These are phyloP conservation scores for Cyclophora albipunctata DNA, from an alignment of 2,888 invertebrate species.

Conservation along the genomic window DNA sequence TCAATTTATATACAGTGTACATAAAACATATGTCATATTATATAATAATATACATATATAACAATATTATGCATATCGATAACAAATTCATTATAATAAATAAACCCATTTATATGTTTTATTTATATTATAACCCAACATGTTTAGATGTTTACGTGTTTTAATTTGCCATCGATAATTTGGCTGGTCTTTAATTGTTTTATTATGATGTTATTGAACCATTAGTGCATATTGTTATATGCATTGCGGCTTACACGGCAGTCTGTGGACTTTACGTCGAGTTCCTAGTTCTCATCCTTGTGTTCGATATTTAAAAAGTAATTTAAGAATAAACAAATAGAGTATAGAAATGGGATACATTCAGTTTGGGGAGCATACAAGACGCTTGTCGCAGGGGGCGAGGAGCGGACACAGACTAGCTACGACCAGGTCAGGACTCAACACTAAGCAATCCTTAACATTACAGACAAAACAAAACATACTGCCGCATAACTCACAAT, in stretches of 20 bases:
- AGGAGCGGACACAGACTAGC: conserved; percentile 15
- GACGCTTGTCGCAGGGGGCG: too few relatives aligned
- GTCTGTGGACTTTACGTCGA: conserved; percentile 10
- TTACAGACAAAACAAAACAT: conserved; percentile 41
- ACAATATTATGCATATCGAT: conserved; percentile 37
- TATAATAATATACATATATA: conserved; percentile 5
- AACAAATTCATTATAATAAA: conserved; percentile 27
- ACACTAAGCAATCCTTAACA: conserved; percentile 46
- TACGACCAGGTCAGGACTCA: conserved; percentile 43
- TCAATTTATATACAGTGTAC: conserved; percentile 56
- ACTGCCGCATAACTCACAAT: conserved; percentile 73
- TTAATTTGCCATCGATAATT: conserved; percentile 15
- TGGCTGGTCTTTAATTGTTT: conserved; percentile 24
- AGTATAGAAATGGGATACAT: background rate
- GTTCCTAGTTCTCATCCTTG: too few relatives aligned
- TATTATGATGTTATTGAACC: conserved; percentile 38
- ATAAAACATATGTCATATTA: conserved; percentile 31
- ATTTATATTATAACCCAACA: conserved; percentile 5
- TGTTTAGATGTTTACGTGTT: conserved; percentile 1
- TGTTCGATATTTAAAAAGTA: too few relatives aligned
- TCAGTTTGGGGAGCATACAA: background rate
- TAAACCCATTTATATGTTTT: conserved; percentile 5
- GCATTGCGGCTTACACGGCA: conserved; percentile 67
- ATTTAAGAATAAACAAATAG: too few relatives aligned
- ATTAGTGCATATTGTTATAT: conserved; percentile 62